Evolutionary conservation across 2,113 vertebrate species (phyloP), one percentile per base, ranked within the genome.

Genomic region (Atherinomorus stipes): DNA sequence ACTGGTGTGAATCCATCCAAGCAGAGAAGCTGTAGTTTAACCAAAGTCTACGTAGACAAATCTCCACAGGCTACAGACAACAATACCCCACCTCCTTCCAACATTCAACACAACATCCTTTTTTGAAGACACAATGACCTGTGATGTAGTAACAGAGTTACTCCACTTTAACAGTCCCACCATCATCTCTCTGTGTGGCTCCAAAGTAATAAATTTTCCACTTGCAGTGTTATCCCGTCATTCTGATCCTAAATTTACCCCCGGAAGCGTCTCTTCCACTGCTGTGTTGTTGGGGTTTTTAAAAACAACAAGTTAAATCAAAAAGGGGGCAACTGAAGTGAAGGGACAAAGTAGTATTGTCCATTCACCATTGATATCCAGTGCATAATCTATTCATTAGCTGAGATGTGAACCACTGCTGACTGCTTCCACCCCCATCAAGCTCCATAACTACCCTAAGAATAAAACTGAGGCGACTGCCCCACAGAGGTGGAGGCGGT

Each of bases 231-330:
- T 63, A 57, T 54, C 15, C 52, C 57, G 64, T 84, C 70, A 64
- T 4, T 0, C 40, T 37, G 54, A 38, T 58, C 16, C 71, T 72
- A 76, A 74, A 83, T 78, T 59, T 70, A 51, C 38, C 50, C 69
- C 66, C 67, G 72, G 85, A 85, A 80, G 72, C 76, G 63, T 1
- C 59, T 63, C 76, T 80, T 89, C 83, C 83, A 62, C 45, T 31
- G 31, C 70, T 37, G 62, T 68, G 64, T 67, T 80, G 26, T 51
- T 60, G 18, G 40, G 64, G 69, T 83, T 76, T 74, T 62, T 64
- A 53, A 87, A 89, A 92, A 90, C 90, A 90, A 90, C 42, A 56
- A 84, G 78, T 68, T 85, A 88, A 91, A 90, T 91, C 88, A 90
- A 89, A 84, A 47, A 81, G 59, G 63, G 78, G 47, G 71, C 80